Base-by-base conservation (phyloP, 2,113 vertebrate species). In the Erpornis zantholeuca region DNA sequence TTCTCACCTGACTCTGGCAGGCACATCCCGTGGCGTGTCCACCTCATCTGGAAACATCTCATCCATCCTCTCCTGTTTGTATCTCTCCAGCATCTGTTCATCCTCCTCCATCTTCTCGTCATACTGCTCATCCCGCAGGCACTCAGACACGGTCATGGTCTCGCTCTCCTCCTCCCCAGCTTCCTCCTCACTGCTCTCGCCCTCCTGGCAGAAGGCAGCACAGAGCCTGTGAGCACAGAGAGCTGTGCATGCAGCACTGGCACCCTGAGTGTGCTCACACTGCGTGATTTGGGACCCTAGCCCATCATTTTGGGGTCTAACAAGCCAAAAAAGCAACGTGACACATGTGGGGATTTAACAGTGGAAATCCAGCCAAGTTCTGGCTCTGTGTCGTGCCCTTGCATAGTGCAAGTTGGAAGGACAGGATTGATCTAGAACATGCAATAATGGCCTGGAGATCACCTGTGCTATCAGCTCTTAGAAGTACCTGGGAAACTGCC, bases 21-120 rank as follows among this genome's bases (percentile, higher is more conserved):
- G 38, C 21, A 97, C 54, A 1, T 99, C 98, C 8, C 98, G 97
- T 5, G 99, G 99, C 0, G 99, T 99, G 97, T 99, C 99, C 96
- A 99, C 97, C 97, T 99, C 99, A 82, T 99, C 99, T 0, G 99
- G 99, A 93, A 99, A 99, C 98, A 99, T 98, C 80, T 99, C 98
- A 88, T 99, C 98, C 63, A 99, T 97, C 28, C 99, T 98, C 80
- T 99, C 98, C 88, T 99, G 98, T n/a, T 98, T 98, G 87, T 99
- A 99, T 86, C 97, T 99, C 96, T 98, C 98, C 65, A 99, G 95
- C 95, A 98, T 98, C 90, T 99, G 97, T 21, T 98, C 98, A n/a
- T 98, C 99, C 16, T 98, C 98, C 91, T 99, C 98, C 53, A 99
- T 91, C 88, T 98, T 97, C 57, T 99, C 98, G 2, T 99, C 99